Conservation (phyloP, 2,113 vertebrate species). For the Ailuropoda melanoleuca region DNA sequence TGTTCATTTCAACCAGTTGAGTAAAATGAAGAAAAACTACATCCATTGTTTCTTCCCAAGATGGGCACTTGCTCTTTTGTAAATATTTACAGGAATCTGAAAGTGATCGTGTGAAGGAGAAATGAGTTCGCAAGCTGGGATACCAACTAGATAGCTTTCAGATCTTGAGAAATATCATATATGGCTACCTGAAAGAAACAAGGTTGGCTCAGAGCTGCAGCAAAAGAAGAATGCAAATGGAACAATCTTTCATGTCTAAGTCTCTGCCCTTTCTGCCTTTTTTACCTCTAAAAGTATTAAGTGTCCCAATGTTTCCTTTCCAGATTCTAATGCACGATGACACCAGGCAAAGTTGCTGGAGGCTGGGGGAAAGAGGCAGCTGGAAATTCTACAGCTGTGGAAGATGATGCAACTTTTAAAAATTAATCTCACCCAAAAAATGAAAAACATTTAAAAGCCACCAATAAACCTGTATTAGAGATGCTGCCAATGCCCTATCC, state of each 20-base stretch:
- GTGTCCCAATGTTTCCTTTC: constrained; percentile 15
- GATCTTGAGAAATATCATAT: not conserved
- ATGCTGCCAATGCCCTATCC: not conserved
- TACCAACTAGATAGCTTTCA: not conserved
- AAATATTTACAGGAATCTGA: constrained; percentile 19
- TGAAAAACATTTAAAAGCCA: constrained; percentile 26
- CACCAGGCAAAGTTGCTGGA: not conserved
- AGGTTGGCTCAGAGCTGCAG: not conserved
- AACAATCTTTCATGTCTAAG: not conserved
- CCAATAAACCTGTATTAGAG: not conserved
- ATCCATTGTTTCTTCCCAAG: not conserved
- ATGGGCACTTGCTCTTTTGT: not conserved
- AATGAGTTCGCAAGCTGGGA: not conserved
- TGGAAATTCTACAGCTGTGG: constrained; percentile 35
- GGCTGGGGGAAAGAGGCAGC: not conserved
- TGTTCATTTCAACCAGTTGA: constrained; percentile 36
- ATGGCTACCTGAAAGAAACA: not conserved
- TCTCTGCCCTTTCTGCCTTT: constrained; percentile 28
- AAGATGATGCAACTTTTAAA: constrained; percentile 50
- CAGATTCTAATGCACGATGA: constrained; percentile 28
- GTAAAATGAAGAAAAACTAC: constrained; percentile 44
- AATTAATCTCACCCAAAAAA: constrained; percentile 11
- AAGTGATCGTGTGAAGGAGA: constrained; percentile 20
- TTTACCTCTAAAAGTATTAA: not conserved
- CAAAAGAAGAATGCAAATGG: not conserved